Evolutionary conservation across 2,113 vertebrate species (phyloP).

Genomic region (Xenopus borealis): DNA sequence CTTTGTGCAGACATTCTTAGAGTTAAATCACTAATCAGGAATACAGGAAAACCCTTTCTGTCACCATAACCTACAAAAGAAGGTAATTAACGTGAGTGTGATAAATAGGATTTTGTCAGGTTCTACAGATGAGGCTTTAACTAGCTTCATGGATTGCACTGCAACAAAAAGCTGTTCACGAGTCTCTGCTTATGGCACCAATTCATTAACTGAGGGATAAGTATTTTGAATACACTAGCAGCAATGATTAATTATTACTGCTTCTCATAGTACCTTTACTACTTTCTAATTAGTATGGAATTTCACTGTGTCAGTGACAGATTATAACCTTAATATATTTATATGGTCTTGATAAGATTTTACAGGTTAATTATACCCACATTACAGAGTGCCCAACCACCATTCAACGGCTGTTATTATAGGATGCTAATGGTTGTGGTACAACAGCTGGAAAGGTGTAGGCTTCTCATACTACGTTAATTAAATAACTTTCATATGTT

Average conservation of each 20-base stretch:
- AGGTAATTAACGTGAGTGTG: background rate
- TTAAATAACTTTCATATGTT: no score
- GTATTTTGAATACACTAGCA: background rate
- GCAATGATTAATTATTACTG: background rate
- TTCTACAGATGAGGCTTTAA: background rate
- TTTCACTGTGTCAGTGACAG: no score
- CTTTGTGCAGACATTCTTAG: background rate
- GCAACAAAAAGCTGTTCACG: background rate
- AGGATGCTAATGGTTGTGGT: no score
- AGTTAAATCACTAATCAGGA: background rate
- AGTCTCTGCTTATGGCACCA: background rate
- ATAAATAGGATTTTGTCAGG: slow-evolving; percentile 1
- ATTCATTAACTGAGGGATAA: background rate
- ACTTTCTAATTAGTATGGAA: background rate
- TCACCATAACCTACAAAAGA: background rate
- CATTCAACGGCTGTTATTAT: no score
- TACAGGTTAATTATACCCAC: no score
- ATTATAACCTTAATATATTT: no score
- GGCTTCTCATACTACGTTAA: no score
- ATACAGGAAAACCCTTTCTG: background rate
- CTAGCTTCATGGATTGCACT: background rate
- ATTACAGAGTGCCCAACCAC: no score
- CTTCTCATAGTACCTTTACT: background rate
- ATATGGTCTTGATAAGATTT: no score
- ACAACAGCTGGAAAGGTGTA: no score